Conservation (phyloP, 2,113 vertebrate genomes). For the Ancistrus triradiatus region DNA sequence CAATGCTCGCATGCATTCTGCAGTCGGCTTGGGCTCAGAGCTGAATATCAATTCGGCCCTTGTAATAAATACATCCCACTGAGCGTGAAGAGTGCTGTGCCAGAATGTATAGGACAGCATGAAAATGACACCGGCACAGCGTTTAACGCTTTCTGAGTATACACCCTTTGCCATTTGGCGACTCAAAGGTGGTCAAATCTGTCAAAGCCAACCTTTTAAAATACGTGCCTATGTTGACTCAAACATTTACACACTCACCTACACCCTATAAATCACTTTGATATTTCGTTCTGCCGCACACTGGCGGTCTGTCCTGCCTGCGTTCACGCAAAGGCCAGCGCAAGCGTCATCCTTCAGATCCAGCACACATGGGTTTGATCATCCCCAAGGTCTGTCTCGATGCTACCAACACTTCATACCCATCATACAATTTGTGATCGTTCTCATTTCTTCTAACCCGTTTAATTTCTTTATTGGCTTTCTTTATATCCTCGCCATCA, state of each 20-base stretch:
- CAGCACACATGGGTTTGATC: conserved; percentile 28
- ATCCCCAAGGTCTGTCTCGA: conserved; percentile 8
- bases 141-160: too few species aligned
- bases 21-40: not conserved
- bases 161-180: not conserved
- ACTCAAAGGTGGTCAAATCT: not conserved
- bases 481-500: conserved; percentile 3
- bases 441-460: too few species aligned
- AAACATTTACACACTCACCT: not conserved
- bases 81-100: not conserved
- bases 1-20: not conserved
- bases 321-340: conserved; percentile 16
- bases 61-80: not conserved
- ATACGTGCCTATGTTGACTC: not conserved
- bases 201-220: not conserved
- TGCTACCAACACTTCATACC: too few species aligned
- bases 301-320: not conserved
- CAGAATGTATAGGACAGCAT: too few species aligned
- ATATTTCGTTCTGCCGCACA: not conserved
- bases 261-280: not conserved
- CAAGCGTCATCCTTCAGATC: conserved; percentile 17
- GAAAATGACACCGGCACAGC: not conserved
- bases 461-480: not conserved
- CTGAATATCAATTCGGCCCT: not conserved
- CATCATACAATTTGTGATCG: too few species aligned